Evolutionary conservation across 2,888 invertebrate species (phyloP).

Genomic region (Epiperipatus broadwayi): DNA sequence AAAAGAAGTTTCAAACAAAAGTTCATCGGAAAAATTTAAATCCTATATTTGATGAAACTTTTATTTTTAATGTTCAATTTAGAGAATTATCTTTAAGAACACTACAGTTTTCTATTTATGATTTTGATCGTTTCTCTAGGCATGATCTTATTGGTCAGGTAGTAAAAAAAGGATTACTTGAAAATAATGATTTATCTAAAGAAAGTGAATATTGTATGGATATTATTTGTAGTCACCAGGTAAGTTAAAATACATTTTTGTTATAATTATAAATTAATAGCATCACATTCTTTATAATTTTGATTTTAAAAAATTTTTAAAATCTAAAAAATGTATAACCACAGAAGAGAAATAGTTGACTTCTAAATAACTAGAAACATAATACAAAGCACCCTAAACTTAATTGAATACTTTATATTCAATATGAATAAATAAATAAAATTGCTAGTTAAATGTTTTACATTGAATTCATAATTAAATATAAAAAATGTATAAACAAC

Average conservation of each 20-base stretch:
- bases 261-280: constrained; percentile 4
- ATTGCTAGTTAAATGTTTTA: too few species aligned
- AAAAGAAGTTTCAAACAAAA: constrained; percentile 68
- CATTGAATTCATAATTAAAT: too few species aligned
- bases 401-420: too few species aligned
- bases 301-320: too few species aligned
- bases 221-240: constrained; percentile 55
- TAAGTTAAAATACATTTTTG: constrained; percentile 24
- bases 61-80: constrained; percentile 57
- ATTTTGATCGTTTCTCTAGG: constrained; percentile 68
- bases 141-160: constrained; percentile 72
- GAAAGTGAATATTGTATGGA: constrained; percentile 71
- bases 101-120: constrained; percentile 66
- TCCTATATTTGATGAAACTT: constrained; percentile 64
- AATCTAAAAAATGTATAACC: too few species aligned
- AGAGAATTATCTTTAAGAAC: constrained; percentile 53
- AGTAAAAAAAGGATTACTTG: constrained; percentile 52
- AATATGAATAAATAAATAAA: too few species aligned
- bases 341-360: too few species aligned
- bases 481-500: too few species aligned
- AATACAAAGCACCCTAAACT: too few species aligned
- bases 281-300: too few species aligned
- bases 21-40: constrained; percentile 59
- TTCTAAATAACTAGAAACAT: too few species aligned
- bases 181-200: constrained; percentile 52